These are phyloP conservation scores for Triops cancriformis DNA, from an alignment of 1,140 invertebrate species.

Conservation along the genomic window DNA sequence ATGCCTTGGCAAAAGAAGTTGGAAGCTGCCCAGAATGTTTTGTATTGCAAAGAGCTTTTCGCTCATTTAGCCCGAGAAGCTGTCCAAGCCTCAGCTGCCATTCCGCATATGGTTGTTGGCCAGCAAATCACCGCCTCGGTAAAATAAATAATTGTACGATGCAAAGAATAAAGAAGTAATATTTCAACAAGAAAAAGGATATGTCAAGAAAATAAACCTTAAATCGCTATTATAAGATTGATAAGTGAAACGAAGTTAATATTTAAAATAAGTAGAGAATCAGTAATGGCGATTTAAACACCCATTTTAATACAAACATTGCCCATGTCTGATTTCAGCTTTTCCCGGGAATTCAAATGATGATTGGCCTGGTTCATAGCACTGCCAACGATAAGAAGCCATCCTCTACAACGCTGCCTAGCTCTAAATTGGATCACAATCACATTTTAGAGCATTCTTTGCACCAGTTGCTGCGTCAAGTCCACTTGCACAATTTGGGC, in stretches of 20 bases:
- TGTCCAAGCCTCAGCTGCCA: slow-evolving; percentile 79
- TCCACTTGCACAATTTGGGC: slow-evolving; percentile 85
- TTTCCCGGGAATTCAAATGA: slow-evolving; percentile 79
- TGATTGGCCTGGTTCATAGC: slow-evolving; percentile 49
- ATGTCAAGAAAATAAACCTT: not conserved
- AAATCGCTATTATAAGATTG: not conserved
- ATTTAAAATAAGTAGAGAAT: too few relatives aligned
- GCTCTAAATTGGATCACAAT: slow-evolving; percentile 71
- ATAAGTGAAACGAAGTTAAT: not conserved
- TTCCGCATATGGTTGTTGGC: slow-evolving; percentile 92
- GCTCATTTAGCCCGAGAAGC: slow-evolving; percentile 89
- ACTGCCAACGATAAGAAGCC: slow-evolving; percentile 39
- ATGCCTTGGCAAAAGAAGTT: slow-evolving; percentile 89
- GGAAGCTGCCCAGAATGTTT: slow-evolving; percentile 90
- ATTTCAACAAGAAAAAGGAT: not conserved
- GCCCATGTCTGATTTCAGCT: slow-evolving; percentile 48
- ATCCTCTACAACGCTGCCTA: slow-evolving; percentile 37
- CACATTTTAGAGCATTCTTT: slow-evolving; percentile 92
- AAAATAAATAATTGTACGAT: slow-evolving; percentile 33
- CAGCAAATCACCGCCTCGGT: slow-evolving; percentile 94
- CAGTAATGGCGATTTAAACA: too few relatives aligned
- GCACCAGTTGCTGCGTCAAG: slow-evolving; percentile 82
- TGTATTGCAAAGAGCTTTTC: slow-evolving; percentile 96
- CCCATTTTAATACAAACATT: slow-evolving; percentile 17
- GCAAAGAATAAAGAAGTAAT: not conserved